A percentile compares a stretch with the other conserved stretches of the same genome.
Evolutionary conservation across 2,888 invertebrate species (phyloP).

Genomic region (Drosophila crucigera): DNA sequence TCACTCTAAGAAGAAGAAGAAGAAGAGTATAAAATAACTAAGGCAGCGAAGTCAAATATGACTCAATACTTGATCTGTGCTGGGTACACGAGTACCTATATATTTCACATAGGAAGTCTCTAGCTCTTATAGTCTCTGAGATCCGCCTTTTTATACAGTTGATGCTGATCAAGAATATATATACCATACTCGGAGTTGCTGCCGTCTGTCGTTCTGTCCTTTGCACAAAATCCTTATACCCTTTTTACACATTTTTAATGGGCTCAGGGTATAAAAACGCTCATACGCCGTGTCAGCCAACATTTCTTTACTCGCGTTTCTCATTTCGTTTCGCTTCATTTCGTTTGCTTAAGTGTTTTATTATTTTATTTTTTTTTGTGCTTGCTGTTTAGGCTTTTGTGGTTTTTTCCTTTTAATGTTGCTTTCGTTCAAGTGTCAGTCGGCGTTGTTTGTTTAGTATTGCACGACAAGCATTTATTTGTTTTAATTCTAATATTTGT

Average conservation of each 20-base stretch:
- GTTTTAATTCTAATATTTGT: conserved; percentile 21
- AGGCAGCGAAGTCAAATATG: not conserved
- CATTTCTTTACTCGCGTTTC: conserved; percentile 39
- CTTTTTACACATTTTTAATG: not conserved
- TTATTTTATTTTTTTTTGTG: conserved; percentile 12
- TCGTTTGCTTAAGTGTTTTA: conserved; percentile 73
- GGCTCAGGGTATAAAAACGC: conserved; percentile 24
- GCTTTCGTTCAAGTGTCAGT: conserved; percentile 46
- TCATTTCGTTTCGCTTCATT: conserved; percentile 42
- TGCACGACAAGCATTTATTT: conserved; percentile 45
- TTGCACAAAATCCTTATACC: not conserved
- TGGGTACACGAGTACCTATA: not conserved
- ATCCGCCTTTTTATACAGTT: not conserved
- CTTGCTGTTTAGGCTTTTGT: conserved; percentile 21
- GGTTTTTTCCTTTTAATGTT: conserved; percentile 38
- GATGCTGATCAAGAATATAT: not conserved
- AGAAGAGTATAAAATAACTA: not conserved
- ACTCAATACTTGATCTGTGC: not conserved
- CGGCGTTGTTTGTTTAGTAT: conserved; percentile 56
- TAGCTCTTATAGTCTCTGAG: not conserved
- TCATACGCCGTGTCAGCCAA: conserved; percentile 64
- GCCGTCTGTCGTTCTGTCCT: not conserved
- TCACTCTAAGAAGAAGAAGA: not conserved
- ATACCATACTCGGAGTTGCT: not conserved
- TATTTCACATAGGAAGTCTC: not conserved